A percentile compares a stretch with the other conserved stretches of the same genome.
phyloP scores from a whole-genome alignment of 2,888 invertebrate genomes.

The Salticus scenicus region DNA sequence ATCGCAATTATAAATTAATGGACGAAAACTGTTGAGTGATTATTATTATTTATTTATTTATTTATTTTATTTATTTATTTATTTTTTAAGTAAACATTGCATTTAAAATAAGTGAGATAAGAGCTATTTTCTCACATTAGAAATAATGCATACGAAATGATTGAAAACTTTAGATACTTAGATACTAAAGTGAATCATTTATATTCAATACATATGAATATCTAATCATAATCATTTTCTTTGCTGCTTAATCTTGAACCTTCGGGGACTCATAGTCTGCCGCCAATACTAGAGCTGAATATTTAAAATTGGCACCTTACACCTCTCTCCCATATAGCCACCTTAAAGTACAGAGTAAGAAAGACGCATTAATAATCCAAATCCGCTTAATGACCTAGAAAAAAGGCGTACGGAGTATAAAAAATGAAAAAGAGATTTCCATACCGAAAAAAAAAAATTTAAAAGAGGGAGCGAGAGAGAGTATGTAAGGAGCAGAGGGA shows the following conservation, averaged over 20 bases:
- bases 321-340: constrained; percentile 21
- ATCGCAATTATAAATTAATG: too few species aligned
- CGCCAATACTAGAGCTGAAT: not conserved
- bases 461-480: not conserved
- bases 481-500: constrained; percentile 7
- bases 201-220: too few species aligned
- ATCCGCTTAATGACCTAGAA: constrained; percentile 63
- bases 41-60: too few species aligned
- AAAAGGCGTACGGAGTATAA: constrained; percentile 10
- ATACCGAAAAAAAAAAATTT: not conserved
- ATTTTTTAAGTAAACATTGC: too few species aligned
- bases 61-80: too few species aligned
- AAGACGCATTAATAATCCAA: constrained; percentile 65
- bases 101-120: too few species aligned
- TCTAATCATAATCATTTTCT: too few species aligned
- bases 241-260: not conserved
- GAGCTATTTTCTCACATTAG: too few species aligned
- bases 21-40: too few species aligned
- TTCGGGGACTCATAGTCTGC: not conserved
- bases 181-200: too few species aligned
- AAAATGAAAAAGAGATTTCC: constrained; percentile 18
- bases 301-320: constrained; percentile 27
- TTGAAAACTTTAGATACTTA: too few species aligned
- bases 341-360: constrained; percentile 38
- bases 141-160: too few species aligned